phyloP scores from a whole-genome alignment of 2,888 invertebrate genomes.

The Nomada hirtipes region DNA sequence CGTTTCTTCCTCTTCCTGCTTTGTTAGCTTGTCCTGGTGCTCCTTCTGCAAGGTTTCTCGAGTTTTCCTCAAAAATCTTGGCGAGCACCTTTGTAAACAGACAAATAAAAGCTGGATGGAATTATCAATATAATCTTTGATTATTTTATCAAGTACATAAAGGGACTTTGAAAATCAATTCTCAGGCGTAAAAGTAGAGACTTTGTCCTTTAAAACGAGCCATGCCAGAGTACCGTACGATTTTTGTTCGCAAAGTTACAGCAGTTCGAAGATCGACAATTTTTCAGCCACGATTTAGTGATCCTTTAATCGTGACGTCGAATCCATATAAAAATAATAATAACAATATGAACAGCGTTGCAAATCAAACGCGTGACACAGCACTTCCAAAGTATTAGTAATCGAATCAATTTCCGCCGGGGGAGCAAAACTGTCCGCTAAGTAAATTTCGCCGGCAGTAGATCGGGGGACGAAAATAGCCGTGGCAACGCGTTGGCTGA shows the following conservation, averaged over 20 bases:
- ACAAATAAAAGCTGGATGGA: neutral
- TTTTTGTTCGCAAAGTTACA: neutral
- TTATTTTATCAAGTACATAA: neutral
- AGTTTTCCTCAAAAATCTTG: conserved; percentile 87
- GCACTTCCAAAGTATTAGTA: neutral
- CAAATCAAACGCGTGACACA: too few species aligned
- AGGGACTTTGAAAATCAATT: too few species aligned
- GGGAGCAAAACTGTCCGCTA: conserved; percentile 3
- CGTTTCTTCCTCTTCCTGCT: conserved; percentile 78
- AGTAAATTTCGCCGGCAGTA: neutral
- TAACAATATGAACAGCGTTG: too few species aligned
- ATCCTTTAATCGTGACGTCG: too few species aligned
- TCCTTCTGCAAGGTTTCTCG: conserved; percentile 81
- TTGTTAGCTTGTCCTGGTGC: conserved; percentile 80
- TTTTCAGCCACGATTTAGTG: too few species aligned
- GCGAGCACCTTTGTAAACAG: conserved; percentile 85
- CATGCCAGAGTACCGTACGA: too few species aligned
- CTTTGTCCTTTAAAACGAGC: too few species aligned
- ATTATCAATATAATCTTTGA: neutral
- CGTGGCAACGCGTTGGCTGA: neutral
- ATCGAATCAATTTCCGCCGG: neutral
- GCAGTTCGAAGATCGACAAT: too few species aligned
- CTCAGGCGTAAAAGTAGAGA: too few species aligned
- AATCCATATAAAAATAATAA: too few species aligned
- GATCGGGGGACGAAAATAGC: conserved; percentile 5